A percentile compares a stretch with the other conserved stretches of the same genome.
phyloP scores from a whole-genome alignment of 1,140 invertebrate species.

The Drosophila mojavensis region DNA sequence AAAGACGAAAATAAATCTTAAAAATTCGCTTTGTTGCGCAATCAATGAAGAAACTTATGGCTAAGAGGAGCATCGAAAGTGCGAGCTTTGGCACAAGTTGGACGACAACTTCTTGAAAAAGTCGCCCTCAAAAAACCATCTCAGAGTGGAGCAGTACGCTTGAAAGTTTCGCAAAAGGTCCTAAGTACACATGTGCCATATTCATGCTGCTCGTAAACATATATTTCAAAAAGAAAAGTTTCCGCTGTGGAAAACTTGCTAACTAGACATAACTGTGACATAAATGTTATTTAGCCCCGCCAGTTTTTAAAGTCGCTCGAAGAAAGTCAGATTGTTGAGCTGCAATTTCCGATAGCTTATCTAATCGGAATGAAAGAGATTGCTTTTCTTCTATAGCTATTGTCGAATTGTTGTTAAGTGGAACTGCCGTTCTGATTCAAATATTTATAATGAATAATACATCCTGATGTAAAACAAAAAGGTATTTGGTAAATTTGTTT shows the following conservation, averaged over 20 bases:
- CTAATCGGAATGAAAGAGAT: too few relatives aligned
- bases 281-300: background rate
- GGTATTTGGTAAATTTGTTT: too few relatives aligned
- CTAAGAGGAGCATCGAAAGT: constrained; percentile 23
- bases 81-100: constrained; percentile 14
- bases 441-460: too few relatives aligned
- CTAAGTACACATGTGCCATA: constrained; percentile 42
- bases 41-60: constrained; percentile 31
- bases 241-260: constrained; percentile 16
- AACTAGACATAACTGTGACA: constrained; percentile 33
- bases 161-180: constrained; percentile 35
- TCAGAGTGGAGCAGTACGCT: constrained; percentile 30
- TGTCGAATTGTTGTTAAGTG: too few relatives aligned
- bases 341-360: background rate
- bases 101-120: constrained; percentile 18
- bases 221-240: constrained; percentile 27
- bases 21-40: constrained; percentile 18
- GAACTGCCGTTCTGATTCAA: too few relatives aligned
- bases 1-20: constrained; percentile 12
- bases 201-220: constrained; percentile 23
- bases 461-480: too few relatives aligned
- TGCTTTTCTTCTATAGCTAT: too few relatives aligned
- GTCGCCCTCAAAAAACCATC: constrained; percentile 16
- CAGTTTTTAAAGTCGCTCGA: background rate
- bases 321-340: background rate